Conservation (phyloP, 2,113 vertebrate genomes). For the Panthera tigris region DNA sequence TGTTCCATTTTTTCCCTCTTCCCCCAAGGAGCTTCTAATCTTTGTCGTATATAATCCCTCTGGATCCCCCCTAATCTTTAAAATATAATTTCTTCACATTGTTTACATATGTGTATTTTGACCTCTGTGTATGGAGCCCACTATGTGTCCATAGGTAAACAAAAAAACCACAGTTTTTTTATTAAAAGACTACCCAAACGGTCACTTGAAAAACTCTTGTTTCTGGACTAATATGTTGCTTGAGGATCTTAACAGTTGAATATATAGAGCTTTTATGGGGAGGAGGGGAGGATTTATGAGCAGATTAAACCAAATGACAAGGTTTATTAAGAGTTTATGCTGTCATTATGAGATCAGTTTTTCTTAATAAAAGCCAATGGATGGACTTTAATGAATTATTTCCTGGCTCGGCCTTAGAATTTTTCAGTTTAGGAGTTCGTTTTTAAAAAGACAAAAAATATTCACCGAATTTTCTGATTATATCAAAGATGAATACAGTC, state of each 20-base stretch:
- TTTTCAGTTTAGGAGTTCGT: slow-evolving; percentile 31
- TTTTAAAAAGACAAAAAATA: slow-evolving; percentile 21
- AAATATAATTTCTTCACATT: background rate
- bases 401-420: background rate
- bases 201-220: background rate
- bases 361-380: background rate
- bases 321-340: background rate
- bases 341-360: background rate
- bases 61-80: background rate
- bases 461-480: slow-evolving; percentile 8
- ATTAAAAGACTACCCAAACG: background rate
- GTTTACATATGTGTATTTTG: background rate
- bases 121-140: background rate
- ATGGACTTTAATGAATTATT: slow-evolving; percentile 2
- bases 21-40: background rate
- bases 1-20: background rate
- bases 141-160: background rate
- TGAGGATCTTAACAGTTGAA: background rate
- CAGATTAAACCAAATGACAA: background rate
- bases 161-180: background rate
- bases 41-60: background rate
- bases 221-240: background rate
- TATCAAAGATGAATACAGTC: slow-evolving; percentile 14
- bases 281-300: background rate
- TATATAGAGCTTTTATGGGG: background rate